These are phyloP conservation scores for Balanococcus diminutus DNA, from an alignment of 2,888 invertebrate species.

Conservation along the genomic window DNA sequence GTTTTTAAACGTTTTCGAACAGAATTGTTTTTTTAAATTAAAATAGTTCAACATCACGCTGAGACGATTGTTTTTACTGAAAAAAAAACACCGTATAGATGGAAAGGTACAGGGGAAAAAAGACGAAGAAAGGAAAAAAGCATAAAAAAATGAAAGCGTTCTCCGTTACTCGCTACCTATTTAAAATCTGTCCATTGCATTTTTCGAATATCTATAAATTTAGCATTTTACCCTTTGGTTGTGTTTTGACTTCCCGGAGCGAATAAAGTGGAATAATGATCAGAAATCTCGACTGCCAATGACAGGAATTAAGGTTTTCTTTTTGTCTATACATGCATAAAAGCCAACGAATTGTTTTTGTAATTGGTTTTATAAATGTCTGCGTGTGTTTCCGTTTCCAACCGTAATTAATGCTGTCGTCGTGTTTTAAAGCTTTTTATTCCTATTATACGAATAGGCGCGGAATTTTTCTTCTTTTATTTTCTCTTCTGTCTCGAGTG, in stretches of 20 bases:
- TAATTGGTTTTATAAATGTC: slow-evolving; percentile 41
- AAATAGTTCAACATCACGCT: slow-evolving; percentile 35
- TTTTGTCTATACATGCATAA: slow-evolving; percentile 31
- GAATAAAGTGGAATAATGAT: slow-evolving; percentile 44
- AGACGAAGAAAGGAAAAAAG: not conserved
- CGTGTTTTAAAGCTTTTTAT: not conserved
- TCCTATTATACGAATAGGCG: not conserved
- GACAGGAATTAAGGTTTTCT: slow-evolving; percentile 42
- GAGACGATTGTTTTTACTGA: slow-evolving; percentile 30
- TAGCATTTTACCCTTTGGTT: not conserved
- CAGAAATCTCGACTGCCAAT: slow-evolving; percentile 11
- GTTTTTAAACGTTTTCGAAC: slow-evolving; percentile 15
- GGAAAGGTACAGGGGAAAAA: not conserved
- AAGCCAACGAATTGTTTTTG: slow-evolving; percentile 33
- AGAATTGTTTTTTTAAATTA: slow-evolving; percentile 27
- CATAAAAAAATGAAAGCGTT: not conserved
- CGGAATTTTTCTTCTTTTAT: not conserved
- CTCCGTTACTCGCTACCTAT: not conserved
- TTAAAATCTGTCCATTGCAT: slow-evolving; percentile 39
- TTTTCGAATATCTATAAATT: slow-evolving; percentile 43
- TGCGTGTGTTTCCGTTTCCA: not conserved
- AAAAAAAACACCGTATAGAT: not conserved
- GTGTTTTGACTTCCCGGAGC: slow-evolving; percentile 30
- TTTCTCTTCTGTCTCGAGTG: not conserved
- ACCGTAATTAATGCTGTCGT: slow-evolving; percentile 27